A percentile compares a stretch with the other conserved stretches of the same genome.
Evolutionary conservation across 2,113 vertebrate species (phyloP).

Genomic region (Scortum barcoo): DNA sequence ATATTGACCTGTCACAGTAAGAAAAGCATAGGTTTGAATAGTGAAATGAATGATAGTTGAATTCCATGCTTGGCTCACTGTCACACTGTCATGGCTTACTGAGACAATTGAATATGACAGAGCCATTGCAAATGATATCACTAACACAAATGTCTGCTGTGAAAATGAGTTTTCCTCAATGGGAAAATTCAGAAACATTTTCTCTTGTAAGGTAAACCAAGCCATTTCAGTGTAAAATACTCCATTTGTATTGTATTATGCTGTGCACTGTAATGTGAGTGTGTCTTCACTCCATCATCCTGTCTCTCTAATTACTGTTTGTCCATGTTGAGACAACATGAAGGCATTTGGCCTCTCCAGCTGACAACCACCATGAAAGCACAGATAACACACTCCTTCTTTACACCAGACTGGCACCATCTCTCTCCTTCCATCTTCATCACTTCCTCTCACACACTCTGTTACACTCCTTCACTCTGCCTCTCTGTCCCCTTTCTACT

Average conservation of each 20-base stretch:
- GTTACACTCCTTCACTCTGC: conserved; percentile 65
- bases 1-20: background rate
- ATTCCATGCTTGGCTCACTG: background rate
- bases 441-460: conserved; percentile 63
- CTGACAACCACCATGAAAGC: conserved; percentile 61
- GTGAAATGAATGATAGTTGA: background rate
- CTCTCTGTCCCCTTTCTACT: conserved; percentile 38
- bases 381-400: conserved; percentile 61
- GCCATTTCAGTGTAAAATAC: background rate
- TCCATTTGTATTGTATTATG: too few relatives aligned
- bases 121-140: background rate
- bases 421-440: conserved; percentile 76
- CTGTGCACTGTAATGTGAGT: conserved; percentile 11
- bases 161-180: background rate
- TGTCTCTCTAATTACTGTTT: conserved; percentile 88
- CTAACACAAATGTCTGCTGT: background rate
- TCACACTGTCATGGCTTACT: background rate
- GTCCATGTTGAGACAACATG: conserved; percentile 91
- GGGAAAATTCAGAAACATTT: background rate
- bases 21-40: background rate
- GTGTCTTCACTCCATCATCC: conserved; percentile 23
- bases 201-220: background rate
- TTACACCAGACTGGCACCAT: conserved; percentile 56
- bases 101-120: background rate
- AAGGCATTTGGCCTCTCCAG: conserved; percentile 66